Percentiles rank a stretch among this genome's conserved stretches.
Conservation (phyloP, 2,888 invertebrate species). For the Argyra leucocephala region DNA sequence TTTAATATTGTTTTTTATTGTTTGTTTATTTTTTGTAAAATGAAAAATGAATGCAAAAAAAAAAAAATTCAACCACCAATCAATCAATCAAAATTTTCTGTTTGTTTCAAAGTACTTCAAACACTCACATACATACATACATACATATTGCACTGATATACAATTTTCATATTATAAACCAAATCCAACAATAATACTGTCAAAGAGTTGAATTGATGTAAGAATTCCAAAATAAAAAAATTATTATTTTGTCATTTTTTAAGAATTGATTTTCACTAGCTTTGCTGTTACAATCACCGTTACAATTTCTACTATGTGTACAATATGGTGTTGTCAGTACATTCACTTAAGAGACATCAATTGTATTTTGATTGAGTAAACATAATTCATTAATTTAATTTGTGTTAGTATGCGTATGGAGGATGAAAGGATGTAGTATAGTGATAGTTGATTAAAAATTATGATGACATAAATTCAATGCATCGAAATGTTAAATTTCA, state of each 20-base stretch:
- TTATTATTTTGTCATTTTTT: too few species aligned
- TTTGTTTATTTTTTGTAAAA: background rate
- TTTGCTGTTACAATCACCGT: background rate
- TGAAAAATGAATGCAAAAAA: background rate
- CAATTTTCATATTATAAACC: background rate
- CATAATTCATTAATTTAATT: too few species aligned
- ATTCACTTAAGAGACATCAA: background rate
- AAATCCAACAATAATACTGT: background rate
- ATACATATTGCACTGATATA: too few species aligned
- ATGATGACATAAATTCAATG: too few species aligned
- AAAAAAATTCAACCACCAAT: background rate
- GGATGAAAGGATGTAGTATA: background rate
- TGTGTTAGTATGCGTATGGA: too few species aligned
- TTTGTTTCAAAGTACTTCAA: background rate
- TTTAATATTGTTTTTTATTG: background rate
- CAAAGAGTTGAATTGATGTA: background rate
- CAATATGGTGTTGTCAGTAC: conserved; percentile 1
- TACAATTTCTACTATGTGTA: background rate
- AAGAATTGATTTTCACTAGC: background rate
- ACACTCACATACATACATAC: too few species aligned
- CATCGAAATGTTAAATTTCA: too few species aligned
- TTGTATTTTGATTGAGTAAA: background rate
- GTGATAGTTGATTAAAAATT: background rate
- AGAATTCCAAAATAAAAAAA: background rate
- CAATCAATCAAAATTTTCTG: conserved; percentile 2